Evolutionary conservation across 2,888 invertebrate species (phyloP), one percentile per base, ranked within the genome.

Genomic region (Platynereis dumerilii): DNA sequence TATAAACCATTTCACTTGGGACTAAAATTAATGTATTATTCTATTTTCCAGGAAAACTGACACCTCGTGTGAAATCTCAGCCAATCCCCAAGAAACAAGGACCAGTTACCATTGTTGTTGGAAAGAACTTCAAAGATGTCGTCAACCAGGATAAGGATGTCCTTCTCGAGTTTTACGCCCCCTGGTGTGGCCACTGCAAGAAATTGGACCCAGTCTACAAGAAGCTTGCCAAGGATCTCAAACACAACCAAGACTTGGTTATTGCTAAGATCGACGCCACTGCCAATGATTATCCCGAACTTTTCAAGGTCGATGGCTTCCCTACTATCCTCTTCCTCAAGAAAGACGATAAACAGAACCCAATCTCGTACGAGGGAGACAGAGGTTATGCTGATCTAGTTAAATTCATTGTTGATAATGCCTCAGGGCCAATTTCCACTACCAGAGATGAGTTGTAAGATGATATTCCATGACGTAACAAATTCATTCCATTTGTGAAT

Each of bases 161-260:
- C 2, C 78, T 88, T 7, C 82, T 88, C 64, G 87, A 87, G 72
- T 84, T 88, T 70, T 87, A 87, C 72, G 88, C 88, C 3, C 88
- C 88, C 1, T 88, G 88, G 87, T 87, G 88, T 75, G 87, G 87
- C 1, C 87, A 87, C 72, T 87, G 87, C 77, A 87, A 87, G 76
- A 78, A 81, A 39, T 81, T 88, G 52, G 87, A 87, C 69, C 86
- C 87, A 15, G 78, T 79, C 12, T 86, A 83, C 74, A 84, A 80
- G 59, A 82, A 85, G 56, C 72, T 85, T 7, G 84, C 81, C 20
- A 83, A 82, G 68, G 74, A 79, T 54, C 72, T 78, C 62, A 77
- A 80, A 57, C 66, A 73, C 5, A 77, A 78, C 65, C 78, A 78
- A 62, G 77, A 82, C 65, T 61, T 83, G 5, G 77, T 82, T 1